Percentiles rank a stretch among this genome's conserved stretches.
phyloP scores from a whole-genome alignment of 2,113 vertebrate genomes.

The Macheiramphus alcinus region DNA sequence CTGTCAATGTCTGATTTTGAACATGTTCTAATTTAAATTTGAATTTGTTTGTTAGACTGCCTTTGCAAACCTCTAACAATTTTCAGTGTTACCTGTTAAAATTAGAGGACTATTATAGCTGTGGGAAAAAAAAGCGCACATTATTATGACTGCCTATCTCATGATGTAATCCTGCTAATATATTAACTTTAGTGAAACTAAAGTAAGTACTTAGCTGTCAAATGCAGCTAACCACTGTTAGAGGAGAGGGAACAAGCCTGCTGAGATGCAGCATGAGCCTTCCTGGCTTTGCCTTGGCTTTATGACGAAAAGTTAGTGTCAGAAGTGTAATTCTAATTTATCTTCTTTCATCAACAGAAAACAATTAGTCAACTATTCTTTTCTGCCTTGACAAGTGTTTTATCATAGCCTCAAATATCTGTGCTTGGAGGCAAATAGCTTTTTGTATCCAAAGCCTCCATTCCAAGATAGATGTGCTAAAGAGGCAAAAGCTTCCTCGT shows the following conservation, averaged over 20 bases:
- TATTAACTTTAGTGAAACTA: background rate
- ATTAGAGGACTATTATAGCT: background rate
- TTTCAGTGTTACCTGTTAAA: constrained; percentile 11
- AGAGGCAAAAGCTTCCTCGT: background rate
- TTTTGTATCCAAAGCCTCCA: background rate
- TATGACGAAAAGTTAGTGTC: constrained; percentile 6
- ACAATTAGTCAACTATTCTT: constrained; percentile 23
- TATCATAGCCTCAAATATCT: background rate
- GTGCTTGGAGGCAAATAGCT: background rate
- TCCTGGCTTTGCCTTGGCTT: background rate
- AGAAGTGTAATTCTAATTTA: background rate
- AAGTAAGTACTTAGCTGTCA: background rate
- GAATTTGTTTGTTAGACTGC: background rate
- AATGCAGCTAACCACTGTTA: background rate
- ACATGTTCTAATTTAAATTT: background rate
- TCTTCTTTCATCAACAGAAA: constrained; percentile 25
- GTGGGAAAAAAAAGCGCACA: background rate
- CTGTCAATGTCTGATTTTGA: background rate
- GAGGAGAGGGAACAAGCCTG: background rate
- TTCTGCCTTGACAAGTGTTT: background rate
- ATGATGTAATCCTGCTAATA: background rate
- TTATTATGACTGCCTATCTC: background rate
- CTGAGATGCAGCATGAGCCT: background rate
- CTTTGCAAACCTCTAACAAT: background rate
- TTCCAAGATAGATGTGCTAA: background rate